Percentiles rank a stretch among this genome's conserved stretches.
Conservation (phyloP, 2,113 vertebrate genomes). For the Sitta europaea region DNA sequence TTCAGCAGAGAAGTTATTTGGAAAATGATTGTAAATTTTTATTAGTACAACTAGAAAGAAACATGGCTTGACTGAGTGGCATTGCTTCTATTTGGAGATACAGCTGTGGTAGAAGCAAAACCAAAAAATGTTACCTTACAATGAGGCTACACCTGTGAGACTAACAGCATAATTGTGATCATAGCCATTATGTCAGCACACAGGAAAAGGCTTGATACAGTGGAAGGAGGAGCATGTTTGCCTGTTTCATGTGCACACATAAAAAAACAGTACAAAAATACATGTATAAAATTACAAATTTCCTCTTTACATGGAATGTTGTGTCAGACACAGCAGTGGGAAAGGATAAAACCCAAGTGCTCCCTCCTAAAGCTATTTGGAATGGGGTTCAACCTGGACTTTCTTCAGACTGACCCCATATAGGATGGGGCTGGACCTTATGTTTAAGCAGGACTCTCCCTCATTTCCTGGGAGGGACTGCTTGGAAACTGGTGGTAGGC, state of each 20-base stretch:
- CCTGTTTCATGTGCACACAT: conserved; percentile 18
- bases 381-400: background rate
- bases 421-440: background rate
- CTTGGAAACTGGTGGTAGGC: background rate
- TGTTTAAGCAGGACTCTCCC: background rate
- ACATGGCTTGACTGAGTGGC: background rate
- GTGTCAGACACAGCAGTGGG: background rate
- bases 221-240: background rate
- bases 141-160: background rate
- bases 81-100: background rate
- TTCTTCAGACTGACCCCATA: background rate
- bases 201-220: background rate
- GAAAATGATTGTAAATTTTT: conserved; percentile 36
- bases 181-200: background rate
- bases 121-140: background rate
- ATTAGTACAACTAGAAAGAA: conserved; percentile 37
- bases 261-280: conserved; percentile 79
- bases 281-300: conserved; percentile 72
- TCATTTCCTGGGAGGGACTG: background rate
- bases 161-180: background rate
- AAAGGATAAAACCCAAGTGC: background rate
- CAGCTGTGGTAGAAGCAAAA: background rate
- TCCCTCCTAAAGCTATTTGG: background rate
- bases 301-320: conserved; percentile 70
- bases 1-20: conserved; percentile 1